Evolutionary conservation across 2,113 vertebrate species (phyloP), one percentile per base, ranked within the genome.

Genomic region (Ammodytes marinus): DNA sequence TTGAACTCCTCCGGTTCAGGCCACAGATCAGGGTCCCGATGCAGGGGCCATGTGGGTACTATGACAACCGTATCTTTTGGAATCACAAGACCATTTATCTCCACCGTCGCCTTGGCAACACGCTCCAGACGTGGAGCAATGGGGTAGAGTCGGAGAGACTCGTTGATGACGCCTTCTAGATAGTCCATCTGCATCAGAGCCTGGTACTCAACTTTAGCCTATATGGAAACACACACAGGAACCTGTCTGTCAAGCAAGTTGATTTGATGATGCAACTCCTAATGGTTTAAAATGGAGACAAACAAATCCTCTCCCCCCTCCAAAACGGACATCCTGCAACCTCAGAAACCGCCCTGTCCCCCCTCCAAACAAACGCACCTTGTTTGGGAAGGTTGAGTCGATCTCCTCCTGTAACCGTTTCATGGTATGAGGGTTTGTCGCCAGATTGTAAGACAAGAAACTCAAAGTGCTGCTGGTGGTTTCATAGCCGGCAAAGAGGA

Each of bases 401-500:
- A 97, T 88, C 86, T 97, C 95, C 0, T 96, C 82, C 60, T 96
- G 95, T 17, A 98, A 91, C 4, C 8, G 92, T 63, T 88, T 92
- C 92, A 96, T 95, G 72, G 91, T 71, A 0, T 95, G 88, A 1
- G 96, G 95, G 74, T 97, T 95, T 0, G 11, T 90, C 2, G 96
- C 95, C 74, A 97, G 85, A 77, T 94, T 95, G 74, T 96, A 95
- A 0, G 96, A 79, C 39, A 96, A 9, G 91, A 92, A 96, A 66
- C 67, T 81, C 37, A 97, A 92, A 12, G 96, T 83, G 63, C 72
- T 93, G 89, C 96, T 96, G 55, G 60, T 96, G 49, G 96, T 96
- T 75, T 97, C 96, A 27, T 96, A 97, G 6, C 96, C 97, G 60
- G 94, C 96, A 58, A 96, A 87, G 69, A 97, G 84, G 76, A 97